Evolutionary conservation across 2,888 invertebrate genomes (phyloP), one percentile per base, ranked within the genome.

Genomic region (Microctonus brassicae): DNA sequence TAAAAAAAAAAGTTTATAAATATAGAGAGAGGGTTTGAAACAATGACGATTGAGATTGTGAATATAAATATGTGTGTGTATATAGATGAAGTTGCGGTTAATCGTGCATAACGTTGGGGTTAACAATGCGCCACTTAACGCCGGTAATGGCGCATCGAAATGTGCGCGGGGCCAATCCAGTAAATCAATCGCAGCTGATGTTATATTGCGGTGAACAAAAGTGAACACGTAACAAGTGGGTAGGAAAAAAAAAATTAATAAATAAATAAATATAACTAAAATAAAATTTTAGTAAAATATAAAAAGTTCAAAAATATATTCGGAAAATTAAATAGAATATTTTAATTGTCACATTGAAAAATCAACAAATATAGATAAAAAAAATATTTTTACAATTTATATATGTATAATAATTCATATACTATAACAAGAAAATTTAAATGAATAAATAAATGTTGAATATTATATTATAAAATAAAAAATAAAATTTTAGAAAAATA

Each of bases 101-200:
- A 75, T 73, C 67, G 69, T 55, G 73, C 73, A 64, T 60, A 70
- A 73, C 73, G 24, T 57, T 62, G 62, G 73, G 73, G 66, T 70
- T 69, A 75, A 73, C 71, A 73, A 75, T 75, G 69, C 60, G 66
- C 69, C 69, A 69, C 71, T 75, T 75, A 73, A 75, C 71, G 69
- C 67, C 62, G 64, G 66, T 73, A 73, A 75, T 69, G 66, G 60
- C 73, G 71, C 69, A 69, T 68, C 71, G 71, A 73, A 73, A 71
- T 68, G 75, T 47, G 47, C 47, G 17, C 66, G 55, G 47, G 65
- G 67, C 66, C 65, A 75, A 73, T 69, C 52, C 66, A 71, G 69
- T 69, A 66, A 69, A 75, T 75, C 73, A 69, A 75, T 73, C 73
- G 69, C 47, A 22, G 20, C n/a, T 34, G n/a, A 13, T 55, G 36